These are phyloP conservation scores for Aporrectodea caliginosa DNA, from an alignment of 1,140 invertebrate species.

Conservation along the genomic window DNA sequence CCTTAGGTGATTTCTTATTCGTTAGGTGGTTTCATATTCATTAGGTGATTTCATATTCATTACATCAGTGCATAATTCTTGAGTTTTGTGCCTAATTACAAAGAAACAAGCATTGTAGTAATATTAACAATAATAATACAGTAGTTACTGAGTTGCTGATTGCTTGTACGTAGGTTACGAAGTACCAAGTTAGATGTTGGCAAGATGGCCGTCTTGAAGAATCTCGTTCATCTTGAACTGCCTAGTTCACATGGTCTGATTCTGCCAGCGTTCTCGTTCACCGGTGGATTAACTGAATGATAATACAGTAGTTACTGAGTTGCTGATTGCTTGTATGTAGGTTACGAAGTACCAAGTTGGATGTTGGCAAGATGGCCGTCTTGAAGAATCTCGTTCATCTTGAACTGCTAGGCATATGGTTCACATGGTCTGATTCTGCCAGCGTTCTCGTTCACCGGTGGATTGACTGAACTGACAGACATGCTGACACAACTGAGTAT, in stretches of 20 bases:
- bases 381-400: not conserved
- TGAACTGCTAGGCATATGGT: not conserved
- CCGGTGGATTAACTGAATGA: not conserved
- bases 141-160: no score
- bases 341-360: conserved; percentile 36
- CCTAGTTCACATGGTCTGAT: not conserved
- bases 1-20: no score
- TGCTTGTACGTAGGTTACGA: conserved; percentile 38
- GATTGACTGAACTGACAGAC: not conserved
- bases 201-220: not conserved
- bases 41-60: no score
- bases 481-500: no score
- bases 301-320: no score
- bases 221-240: not conserved
- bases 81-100: no score
- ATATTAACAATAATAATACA: no score
- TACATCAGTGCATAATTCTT: no score
- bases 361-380: not conserved
- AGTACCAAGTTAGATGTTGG: conserved; percentile 31
- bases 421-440: not conserved
- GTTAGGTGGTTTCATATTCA: no score
- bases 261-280: not conserved
- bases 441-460: not conserved
- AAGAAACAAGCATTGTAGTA: no score
- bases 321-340: no score